These are phyloP conservation scores for Diprion similis DNA, from an alignment of 1,140 invertebrate species.

Conservation along the genomic window DNA sequence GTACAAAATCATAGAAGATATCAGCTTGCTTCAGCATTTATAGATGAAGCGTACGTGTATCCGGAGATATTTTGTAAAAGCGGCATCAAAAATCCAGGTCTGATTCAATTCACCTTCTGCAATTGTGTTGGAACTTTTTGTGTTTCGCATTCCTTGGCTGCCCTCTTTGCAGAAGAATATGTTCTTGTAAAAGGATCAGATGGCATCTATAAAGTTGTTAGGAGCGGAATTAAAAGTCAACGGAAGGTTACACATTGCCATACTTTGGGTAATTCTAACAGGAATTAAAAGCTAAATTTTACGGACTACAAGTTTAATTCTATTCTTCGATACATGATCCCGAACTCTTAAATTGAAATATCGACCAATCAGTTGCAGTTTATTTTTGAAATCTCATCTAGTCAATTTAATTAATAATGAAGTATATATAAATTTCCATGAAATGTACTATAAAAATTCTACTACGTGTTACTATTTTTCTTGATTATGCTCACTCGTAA, in stretches of 20 bases:
- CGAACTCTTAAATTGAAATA: too few relatives aligned
- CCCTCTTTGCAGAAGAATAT: constrained; percentile 1
- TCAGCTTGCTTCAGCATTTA: background rate
- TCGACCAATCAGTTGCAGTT: too few relatives aligned
- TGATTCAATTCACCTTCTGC: constrained; percentile 1
- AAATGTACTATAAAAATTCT: too few relatives aligned
- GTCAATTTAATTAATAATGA: too few relatives aligned
- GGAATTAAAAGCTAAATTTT: background rate
- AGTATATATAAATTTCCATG: too few relatives aligned
- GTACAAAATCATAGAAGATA: background rate
- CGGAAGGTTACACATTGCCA: background rate
- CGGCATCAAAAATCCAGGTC: background rate
- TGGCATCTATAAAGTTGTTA: background rate
- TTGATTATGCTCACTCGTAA: too few relatives aligned
- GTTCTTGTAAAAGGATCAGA: background rate
- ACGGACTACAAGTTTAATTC: too few relatives aligned
- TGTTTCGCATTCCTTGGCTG: background rate
- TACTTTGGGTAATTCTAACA: background rate
- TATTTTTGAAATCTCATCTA: too few relatives aligned
- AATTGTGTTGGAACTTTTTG: background rate
- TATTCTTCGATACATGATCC: too few relatives aligned
- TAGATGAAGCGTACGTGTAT: background rate
- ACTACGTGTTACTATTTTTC: too few relatives aligned
- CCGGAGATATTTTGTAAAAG: background rate
- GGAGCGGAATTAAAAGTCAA: background rate